Percentiles rank a stretch among this genome's conserved stretches.
Conservation (phyloP, 2,888 invertebrate genomes). For the Thera obeliscata region DNA sequence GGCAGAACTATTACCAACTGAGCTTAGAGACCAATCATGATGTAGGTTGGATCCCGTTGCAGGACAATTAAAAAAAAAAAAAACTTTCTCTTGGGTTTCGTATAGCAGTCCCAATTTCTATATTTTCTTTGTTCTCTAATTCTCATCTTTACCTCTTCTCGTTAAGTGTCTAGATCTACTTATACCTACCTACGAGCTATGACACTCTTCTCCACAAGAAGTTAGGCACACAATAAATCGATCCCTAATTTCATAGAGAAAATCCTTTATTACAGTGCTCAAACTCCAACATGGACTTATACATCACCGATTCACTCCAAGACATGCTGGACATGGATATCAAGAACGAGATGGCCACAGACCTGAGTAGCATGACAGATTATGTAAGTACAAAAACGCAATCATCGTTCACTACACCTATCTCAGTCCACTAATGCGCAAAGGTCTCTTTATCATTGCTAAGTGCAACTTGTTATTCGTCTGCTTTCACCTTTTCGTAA, state of each 20-base stretch:
- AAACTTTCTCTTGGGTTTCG: too few relatives aligned
- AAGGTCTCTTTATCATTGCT: neutral
- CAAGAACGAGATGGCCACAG: slow-evolving; percentile 92
- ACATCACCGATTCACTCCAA: slow-evolving; percentile 90
- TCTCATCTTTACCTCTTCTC: too few relatives aligned
- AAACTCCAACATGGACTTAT: slow-evolving; percentile 85
- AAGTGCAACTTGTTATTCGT: neutral
- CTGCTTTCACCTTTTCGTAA: neutral
- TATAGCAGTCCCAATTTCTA: too few relatives aligned
- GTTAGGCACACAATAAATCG: too few relatives aligned
- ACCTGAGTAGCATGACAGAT: slow-evolving; percentile 89
- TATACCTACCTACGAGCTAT: too few relatives aligned
- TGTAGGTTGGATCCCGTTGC: too few relatives aligned
- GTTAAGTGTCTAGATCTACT: too few relatives aligned
- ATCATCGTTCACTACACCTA: neutral
- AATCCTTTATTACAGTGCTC: slow-evolving; percentile 61
- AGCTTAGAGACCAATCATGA: too few relatives aligned
- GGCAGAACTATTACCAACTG: too few relatives aligned
- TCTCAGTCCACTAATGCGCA: neutral
- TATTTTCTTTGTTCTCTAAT: too few relatives aligned
- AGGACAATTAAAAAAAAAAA: too few relatives aligned
- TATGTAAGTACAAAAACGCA: slow-evolving; percentile 70
- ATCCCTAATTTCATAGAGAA: neutral
- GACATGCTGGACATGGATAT: slow-evolving; percentile 96
- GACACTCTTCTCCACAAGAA: too few relatives aligned